Evolutionary conservation across 23 tunicate species (phyloP), one percentile per base, ranked within the genome.

Genomic region (Corella eumyota): DNA sequence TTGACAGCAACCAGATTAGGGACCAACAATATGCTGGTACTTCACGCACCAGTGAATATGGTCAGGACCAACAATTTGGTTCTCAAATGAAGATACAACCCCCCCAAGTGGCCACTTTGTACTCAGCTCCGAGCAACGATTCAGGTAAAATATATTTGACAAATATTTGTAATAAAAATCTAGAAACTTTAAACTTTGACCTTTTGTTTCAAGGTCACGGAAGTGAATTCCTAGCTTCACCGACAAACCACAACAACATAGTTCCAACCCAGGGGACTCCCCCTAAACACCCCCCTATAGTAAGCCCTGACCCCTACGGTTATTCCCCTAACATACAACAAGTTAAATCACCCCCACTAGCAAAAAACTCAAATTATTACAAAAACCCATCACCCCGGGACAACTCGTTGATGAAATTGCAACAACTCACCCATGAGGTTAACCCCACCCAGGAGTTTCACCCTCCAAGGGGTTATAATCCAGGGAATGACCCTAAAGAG

Each of bases 181-280:
- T 36, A 22, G 30, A 7, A 4, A 17, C 22, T 60, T 13, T 19
- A 19, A 52, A 11, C 23, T 6, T 11, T 6, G 15, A 6, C n/a
- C 15, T 23, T 28, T 25, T 56, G 61, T 68, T 62, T 78, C 6
- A 60, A 80, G 90, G 90, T 30, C 73, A 71, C 25, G 79, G 73
- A 34, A 80, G 72, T 45, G 90, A 80, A 36, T 50, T 27, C 58
- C 62, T 72, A 32, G 74, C 78, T 3, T 80, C 90, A 5, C 79
- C 87, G 19, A 46, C 71, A 25, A 61, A 49, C 50, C 82, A 75
- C 30, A 61, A n/a, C n/a, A n/a, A 73, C 30, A 56, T 75, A 60
- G 27, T 27, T 2, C 2, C 66, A 0, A 37, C 60, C 28, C 82
- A 75, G 50, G 63, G 73, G 34, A 71, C 71, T 31, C 76, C 90